A percentile compares a stretch with the other conserved stretches of the same genome.
phyloP scores from a whole-genome alignment of 1,140 invertebrate genomes.

The Oreohelix idahoensis region DNA sequence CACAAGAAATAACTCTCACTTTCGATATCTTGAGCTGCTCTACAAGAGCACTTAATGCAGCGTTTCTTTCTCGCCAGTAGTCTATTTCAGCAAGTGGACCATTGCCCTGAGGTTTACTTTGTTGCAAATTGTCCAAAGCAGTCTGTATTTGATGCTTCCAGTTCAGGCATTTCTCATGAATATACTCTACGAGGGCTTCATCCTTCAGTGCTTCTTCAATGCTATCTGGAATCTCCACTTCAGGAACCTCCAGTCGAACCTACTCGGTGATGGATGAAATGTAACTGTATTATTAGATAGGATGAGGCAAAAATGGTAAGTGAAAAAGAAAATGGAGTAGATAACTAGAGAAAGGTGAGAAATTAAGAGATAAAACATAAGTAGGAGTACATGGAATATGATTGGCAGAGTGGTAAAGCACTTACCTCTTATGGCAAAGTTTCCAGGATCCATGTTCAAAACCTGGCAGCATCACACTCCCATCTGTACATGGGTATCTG shows the following conservation, averaged over 20 bases:
- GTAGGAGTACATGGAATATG: too few relatives aligned
- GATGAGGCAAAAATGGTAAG: too few relatives aligned
- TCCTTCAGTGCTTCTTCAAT: conserved; percentile 69
- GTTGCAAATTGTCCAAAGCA: conserved; percentile 69
- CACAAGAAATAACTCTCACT: conserved; percentile 68
- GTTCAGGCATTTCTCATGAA: conserved; percentile 66
- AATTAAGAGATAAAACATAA: too few relatives aligned
- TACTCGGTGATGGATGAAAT: neutral
- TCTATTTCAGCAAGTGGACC: conserved; percentile 87
- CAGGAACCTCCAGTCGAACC: conserved; percentile 70
- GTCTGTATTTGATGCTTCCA: conserved; percentile 70
- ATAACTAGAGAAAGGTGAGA: too few relatives aligned
- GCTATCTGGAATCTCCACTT: conserved; percentile 66
- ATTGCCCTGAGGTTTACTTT: conserved; percentile 77
- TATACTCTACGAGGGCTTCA: conserved; percentile 63
- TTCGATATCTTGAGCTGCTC: conserved; percentile 85
- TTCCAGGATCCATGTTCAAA: too few relatives aligned
- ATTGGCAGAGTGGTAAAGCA: too few relatives aligned
- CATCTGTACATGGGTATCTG: too few relatives aligned
- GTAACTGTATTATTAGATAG: neutral
- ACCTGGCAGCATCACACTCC: too few relatives aligned
- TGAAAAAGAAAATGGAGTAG: too few relatives aligned
- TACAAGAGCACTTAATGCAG: conserved; percentile 82
- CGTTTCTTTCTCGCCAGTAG: conserved; percentile 86
- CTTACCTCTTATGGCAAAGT: too few relatives aligned